Evolutionary conservation across 1,140 invertebrate species (phyloP).

Genomic region (Nasonia vitripennis): DNA sequence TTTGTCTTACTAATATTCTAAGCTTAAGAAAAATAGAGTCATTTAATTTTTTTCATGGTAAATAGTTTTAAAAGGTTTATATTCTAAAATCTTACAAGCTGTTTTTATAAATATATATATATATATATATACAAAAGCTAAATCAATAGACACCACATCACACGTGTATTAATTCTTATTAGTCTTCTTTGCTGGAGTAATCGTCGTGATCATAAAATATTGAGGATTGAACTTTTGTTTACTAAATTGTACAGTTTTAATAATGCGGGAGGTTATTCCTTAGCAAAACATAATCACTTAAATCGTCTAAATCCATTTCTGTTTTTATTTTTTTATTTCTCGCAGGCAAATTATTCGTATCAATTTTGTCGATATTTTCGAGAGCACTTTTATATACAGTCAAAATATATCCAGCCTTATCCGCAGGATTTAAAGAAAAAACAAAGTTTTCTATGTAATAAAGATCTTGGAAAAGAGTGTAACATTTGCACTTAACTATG

Average conservation of each 20-base stretch:
- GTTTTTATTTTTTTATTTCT: conserved; percentile 4
- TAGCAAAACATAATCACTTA: background rate
- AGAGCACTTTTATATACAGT: background rate
- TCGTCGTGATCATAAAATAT: background rate
- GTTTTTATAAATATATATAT: background rate
- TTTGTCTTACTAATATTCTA: background rate
- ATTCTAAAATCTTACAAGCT: conserved; percentile 4
- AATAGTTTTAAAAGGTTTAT: background rate
- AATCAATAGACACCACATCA: background rate
- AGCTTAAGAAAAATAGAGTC: background rate
- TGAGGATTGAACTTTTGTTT: background rate
- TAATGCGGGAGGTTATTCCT: background rate
- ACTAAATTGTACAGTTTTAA: background rate
- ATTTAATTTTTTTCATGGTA: background rate
- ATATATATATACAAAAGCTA: background rate
- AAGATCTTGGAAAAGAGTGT: conserved; percentile 61
- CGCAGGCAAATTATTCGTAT: conserved; percentile 32
- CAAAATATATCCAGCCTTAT: background rate
- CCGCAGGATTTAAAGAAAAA: background rate
- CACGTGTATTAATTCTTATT: background rate
- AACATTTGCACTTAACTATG: conserved; percentile 60
- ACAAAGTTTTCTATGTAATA: conserved; percentile 64
- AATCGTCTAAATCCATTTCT: background rate
- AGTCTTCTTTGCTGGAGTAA: background rate
- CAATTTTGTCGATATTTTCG: conserved; percentile 51